Evolutionary conservation across 2,888 invertebrate genomes (phyloP), one percentile per base, ranked within the genome.

Genomic region (Yponomeuta cagnagella): DNA sequence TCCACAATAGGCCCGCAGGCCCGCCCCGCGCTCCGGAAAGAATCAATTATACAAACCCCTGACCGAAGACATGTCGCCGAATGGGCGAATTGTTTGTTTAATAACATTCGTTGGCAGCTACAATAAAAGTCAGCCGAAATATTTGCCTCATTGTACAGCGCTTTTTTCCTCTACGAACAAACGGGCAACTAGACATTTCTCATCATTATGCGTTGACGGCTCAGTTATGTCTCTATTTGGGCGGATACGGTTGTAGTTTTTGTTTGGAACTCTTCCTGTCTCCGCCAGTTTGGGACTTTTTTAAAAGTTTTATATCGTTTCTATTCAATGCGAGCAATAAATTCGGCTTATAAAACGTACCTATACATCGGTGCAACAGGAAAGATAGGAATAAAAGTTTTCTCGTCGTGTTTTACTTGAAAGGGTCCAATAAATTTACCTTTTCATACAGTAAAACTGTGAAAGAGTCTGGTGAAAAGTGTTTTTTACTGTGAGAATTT

Each of bases 11-110:
- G 76, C 63, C 70, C 64, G 76, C 77, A 73, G 80, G 81, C 82
- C 80, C 83, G 90, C 88, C 89, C 90, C 63, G 33, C 67, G 23
- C 71, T 48, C 91, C 91, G 92, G 91, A 91, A 90, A 90, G 87
- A 92, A 91, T 91, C 92, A 91, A 91, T 92, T 91, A 91, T 88
- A 86, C 82, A 81, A 81, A 78, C 82, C 85, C 82, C 82, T 80
- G 83, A 82, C 82, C 81, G 80, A 81, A 86, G 85, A 87, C 85
- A 87, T 87, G 86, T 86, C 80, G 81, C 82, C 86, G 84, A 89
- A 89, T 90, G 87, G 90, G 90, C 90, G 89, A 90, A 89, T 88
- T 90, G 91, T 92, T 92, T 92, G 91, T 92, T 90, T 91, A 91
- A 90, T 89, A 92, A 92, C 90, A 90, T 90, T 84, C 83, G 83